Evolutionary conservation across 2,888 invertebrate genomes (phyloP), one percentile per base, ranked within the genome.

Genomic region (Crossocerus cetratus): DNA sequence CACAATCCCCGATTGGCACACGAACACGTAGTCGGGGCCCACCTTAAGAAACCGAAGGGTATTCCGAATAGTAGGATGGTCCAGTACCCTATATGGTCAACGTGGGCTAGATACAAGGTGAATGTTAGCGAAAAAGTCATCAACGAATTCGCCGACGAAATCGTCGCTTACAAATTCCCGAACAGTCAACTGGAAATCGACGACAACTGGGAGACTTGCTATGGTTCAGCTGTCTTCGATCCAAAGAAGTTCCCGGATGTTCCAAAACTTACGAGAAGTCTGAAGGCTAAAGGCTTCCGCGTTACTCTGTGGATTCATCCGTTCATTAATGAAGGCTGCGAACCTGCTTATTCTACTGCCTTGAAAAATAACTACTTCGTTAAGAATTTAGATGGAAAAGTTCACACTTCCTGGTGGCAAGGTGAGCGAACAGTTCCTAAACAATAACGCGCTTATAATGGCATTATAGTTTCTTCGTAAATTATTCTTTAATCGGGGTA

Each of bases 281-380:
- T 97, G 21, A 94, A 95, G 82, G 84, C 89, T 0, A 89, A 93
- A 70, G 95, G 95, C 0, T 96, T 95, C 87, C 93, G 95, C 23
- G 94, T 96, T 0, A 94, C 96, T 0, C 91, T 97, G 3, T 97
- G 97, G 96, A 93, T 94, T 59, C 96, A 97, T 92, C 97, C 97
- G 0, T 97, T 97, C 87, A 94, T 97, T 20, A 96, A 97, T 84
- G 91, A 92, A 76, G 93, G 93, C 65, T 96, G 96, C 84, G 91
- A 92, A 1, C 92, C 92, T 0, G 93, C 92, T 84, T 94, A 93
- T 77, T 87, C 91, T 0, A 91, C 92, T 4, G 94, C 94, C 53
- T 87, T 92, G 49, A 87, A 90, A 0, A 92, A 92, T 66, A 94
- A 92, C 87, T 94, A 92, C 88, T 91, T 92, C 65, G 91, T 92